Conservation (phyloP, 2,113 vertebrate species). For the Syrmaticus mikado region DNA sequence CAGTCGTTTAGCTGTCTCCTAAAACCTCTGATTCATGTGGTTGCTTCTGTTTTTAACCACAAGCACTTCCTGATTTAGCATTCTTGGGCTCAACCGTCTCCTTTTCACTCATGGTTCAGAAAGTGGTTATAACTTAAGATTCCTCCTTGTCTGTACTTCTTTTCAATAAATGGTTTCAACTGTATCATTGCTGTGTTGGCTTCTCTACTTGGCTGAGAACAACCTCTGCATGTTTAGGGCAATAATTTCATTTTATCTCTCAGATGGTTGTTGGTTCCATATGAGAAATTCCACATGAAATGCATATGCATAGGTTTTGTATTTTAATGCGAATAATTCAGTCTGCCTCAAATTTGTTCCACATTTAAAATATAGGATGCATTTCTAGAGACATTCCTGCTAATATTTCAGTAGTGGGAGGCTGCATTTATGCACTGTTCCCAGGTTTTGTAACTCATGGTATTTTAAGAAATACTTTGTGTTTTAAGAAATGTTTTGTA, state of each 20-base stretch:
- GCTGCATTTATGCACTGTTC: neutral
- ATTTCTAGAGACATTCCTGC: neutral
- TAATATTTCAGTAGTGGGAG: neutral
- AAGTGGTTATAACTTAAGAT: neutral
- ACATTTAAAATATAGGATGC: rapidly evolving
- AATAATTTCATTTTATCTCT: neutral
- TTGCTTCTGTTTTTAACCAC: slow-evolving; percentile 62
- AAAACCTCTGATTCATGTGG: slow-evolving; percentile 42
- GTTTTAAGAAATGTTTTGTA: neutral
- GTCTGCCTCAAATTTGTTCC: rapidly evolving
- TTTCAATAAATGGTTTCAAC: neutral
- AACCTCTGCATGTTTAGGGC: neutral
- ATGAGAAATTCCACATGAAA: neutral
- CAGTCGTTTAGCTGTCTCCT: slow-evolving; percentile 51
- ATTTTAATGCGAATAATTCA: rapidly evolving
- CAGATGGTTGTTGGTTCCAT: neutral
- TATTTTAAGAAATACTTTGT: neutral
- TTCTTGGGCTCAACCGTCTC: slow-evolving; percentile 22
- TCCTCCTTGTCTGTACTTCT: slow-evolving; percentile 29
- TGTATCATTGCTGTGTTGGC: neutral
- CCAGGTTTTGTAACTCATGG: rapidly evolving
- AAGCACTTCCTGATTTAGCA: slow-evolving; percentile 51
- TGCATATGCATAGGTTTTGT: rapidly evolving
- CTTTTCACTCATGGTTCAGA: neutral
- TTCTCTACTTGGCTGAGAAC: neutral